Base-by-base conservation (phyloP, 2,797 vertebrate genomes). In the Urocyon cinereoargenteus region DNA sequence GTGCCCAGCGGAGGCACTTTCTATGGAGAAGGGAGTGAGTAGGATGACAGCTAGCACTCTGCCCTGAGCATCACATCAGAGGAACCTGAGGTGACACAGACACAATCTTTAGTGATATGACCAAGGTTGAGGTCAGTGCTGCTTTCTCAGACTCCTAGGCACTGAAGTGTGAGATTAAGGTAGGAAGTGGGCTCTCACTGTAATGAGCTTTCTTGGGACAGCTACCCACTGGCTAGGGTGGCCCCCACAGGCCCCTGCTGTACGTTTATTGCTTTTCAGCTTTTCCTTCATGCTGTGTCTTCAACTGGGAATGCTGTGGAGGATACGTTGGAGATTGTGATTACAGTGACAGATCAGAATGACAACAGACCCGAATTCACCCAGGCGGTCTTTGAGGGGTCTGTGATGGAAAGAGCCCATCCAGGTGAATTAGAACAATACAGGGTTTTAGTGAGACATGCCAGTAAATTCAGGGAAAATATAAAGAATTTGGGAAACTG, bases 361-460 rank as follows among this genome's bases (percentile, higher is more conserved):
- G 99, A 99, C 98, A 99, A 99, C 95, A 96, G 10, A 1, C 99
- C 99, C 0, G 0, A 49, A 15, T 99, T 99, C 93, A 94, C 75
- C 55, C 8, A 98, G 92, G 6, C 70, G 16, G 97, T 98, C 59
- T 99, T 98, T 79, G 0, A 94, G 0, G 99, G 99, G 78, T 91
- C 97, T 26, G 99, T 99, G 0, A 57, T 98, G 31, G 99, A 99
- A 94, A 98, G 98, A 0, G 99, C 99, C 0, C 61, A 28, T 31
- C 97, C 55, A 0, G 98, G 99, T 99, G 97, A 93, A 86, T 81
- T 19, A 31, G 86, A 31, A n/a, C 68, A 73, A 21, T 9, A 4
- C 36, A 57, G 18, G 53, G 26, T 31, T 28, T 91, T 28, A 18
- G 53, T 28, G 53, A 81, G 31, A 24, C 18, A 11, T 0, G 40